Base-by-base conservation (phyloP, 1,140 invertebrate species). In the Homarus americanus region DNA sequence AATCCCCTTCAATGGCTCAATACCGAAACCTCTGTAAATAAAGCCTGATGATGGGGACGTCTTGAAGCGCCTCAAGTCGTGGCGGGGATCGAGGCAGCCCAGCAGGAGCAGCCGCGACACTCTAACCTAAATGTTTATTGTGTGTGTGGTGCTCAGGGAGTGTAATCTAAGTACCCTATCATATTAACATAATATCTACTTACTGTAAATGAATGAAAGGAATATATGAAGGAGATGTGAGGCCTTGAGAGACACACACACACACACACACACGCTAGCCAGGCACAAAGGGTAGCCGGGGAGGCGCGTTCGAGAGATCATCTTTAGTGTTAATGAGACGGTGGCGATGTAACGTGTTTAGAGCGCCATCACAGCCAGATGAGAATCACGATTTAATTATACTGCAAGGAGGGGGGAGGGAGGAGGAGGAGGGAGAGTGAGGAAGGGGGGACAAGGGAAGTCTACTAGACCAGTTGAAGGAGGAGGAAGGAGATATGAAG, bases 1-100 rank as follows among this genome's bases (percentile, higher is more conserved):
- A 91, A 91, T 91, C 82, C 89, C 89, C 73, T 85, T 69, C 89
- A 91, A 36, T 82, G 75, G 89, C 63, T 78, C 80, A 91, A 83
- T 84, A 91, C 75, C 75, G 34, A 91, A 84, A 76, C 73, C 89
- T 40, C 73, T 28, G 88, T 84, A 91, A 84, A 91, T 91, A 91
- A 78, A 75, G 40, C n/a, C 53, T 66, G 63, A 69, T 89, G 79
- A 72, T 58, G 73, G 44, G 38, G 36, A 36, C 34, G 44, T 78
- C 72, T 40, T 79, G 73, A 75, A 34, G 75, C 44, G 7, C 72
- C 44, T 34, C 63, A 58, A 58, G 53, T 32, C 63, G n/a, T 7
- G n/a, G 40, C 53, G 4, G 17, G 4, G 12, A 58, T 12, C 44
- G 15, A 15, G 44, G 44, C 44, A 49, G 7, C 44, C 15, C 44